Percentiles rank a stretch among this genome's conserved stretches.
Evolutionary conservation across 2,113 vertebrate genomes (phyloP).

Genomic region (Engystomops pustulosus): DNA sequence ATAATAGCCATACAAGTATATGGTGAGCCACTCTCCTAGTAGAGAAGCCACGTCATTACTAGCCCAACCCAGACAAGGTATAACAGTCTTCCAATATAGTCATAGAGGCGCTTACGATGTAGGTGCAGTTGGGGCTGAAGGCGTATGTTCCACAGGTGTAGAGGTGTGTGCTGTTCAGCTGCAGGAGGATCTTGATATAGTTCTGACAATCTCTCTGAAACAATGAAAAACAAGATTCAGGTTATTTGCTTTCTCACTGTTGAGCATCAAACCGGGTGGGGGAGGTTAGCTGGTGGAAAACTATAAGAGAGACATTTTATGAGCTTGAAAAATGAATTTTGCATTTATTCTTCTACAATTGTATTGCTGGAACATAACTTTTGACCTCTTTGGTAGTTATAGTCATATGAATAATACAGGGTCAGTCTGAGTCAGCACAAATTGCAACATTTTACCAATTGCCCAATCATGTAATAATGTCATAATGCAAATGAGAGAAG

Average conservation of each 20-base stretch:
- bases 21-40: no score
- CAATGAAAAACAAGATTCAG: constrained; percentile 42
- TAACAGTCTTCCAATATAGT: neutral
- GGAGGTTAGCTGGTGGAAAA: no score
- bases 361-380: neutral
- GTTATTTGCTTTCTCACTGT: neutral
- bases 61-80: neutral
- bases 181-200: constrained; percentile 94
- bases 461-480: neutral
- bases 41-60: neutral
- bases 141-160: constrained; percentile 92
- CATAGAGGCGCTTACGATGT: constrained; percentile 82
- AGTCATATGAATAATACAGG: neutral
- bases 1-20: neutral
- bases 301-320: no score
- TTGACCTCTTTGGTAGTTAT: neutral
- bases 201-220: constrained; percentile 94
- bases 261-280: no score
- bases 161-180: constrained; percentile 87
- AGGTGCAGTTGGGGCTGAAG: constrained; percentile 92
- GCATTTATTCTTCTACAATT: neutral
- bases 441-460: neutral
- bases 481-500: neutral
- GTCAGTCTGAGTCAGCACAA: neutral
- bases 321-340: no score